Evolutionary conservation across 2,888 invertebrate species (phyloP).

Genomic region (Scaptodrosophila latifasciaeformis): DNA sequence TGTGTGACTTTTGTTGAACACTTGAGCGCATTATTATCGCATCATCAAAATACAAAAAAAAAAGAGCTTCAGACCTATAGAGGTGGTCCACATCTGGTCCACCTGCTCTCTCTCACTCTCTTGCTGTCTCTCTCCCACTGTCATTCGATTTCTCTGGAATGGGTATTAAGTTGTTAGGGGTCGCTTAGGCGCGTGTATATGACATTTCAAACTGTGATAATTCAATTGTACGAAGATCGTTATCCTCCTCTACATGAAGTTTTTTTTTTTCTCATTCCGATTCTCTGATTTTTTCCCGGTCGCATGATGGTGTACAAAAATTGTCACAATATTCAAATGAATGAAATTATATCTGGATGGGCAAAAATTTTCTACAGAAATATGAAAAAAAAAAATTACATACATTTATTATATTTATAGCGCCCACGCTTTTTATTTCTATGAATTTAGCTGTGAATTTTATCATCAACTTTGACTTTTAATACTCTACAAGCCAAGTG

Average conservation of each 20-base stretch:
- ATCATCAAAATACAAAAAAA: slow-evolving; percentile 18
- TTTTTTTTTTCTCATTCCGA: no score
- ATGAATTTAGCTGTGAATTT: no score
- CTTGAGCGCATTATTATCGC: slow-evolving; percentile 34
- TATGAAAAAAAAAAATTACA: slow-evolving; percentile 28
- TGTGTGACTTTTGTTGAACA: slow-evolving; percentile 45
- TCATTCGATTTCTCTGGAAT: no score
- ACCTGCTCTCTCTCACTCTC: no score
- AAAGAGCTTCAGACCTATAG: no score
- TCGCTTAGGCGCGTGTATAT: slow-evolving; percentile 57
- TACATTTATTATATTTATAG: slow-evolving; percentile 30
- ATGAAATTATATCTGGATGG: no score
- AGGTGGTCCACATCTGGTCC: no score
- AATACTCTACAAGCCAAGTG: neutral
- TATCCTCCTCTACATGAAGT: slow-evolving; percentile 41
- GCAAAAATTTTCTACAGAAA: slow-evolving; percentile 10
- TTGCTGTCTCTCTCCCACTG: no score
- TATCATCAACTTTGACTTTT: neutral
- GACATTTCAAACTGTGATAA: slow-evolving; percentile 67
- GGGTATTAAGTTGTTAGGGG: slow-evolving; percentile 7
- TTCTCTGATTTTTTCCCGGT: no score
- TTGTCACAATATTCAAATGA: neutral
- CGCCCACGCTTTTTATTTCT: slow-evolving; percentile 47
- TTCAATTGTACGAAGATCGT: slow-evolving; percentile 55
- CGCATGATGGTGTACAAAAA: neutral